Base-by-base conservation (phyloP, 2,797 vertebrate species). In the Clarias pachynema region DNA sequence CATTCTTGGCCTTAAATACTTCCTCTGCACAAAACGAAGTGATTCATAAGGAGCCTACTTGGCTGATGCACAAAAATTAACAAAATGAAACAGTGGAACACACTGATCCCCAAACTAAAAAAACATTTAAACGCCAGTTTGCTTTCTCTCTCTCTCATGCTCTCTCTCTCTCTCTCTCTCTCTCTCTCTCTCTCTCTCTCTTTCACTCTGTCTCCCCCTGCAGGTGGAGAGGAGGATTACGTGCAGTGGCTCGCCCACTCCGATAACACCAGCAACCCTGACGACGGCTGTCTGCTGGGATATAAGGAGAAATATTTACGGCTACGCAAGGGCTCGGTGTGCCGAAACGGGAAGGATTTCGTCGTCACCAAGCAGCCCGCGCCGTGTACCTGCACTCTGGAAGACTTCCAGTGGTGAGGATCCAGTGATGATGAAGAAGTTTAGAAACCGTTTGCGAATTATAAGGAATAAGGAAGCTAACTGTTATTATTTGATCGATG, bases 171-270 rank as follows among this genome's bases (percentile, higher is more conserved):
- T 12, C 26, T 10, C 15, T 57, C 53, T 12, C 15, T 20, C 44
- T 31, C 16, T 29, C n/a, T 29, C 49, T 56, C 24, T 2, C 24
- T 53, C 18, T 2, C 73, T 4, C 15, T 0, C 5, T 37, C 22
- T 12, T 70, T 4, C 83, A 20, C 92, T 56, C 70, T 86, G 31
- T 18, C 84, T 24, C 83, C 34, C 92, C 44, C 83, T 87, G 29
- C 83, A 99, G 98, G 98, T 86, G 93, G 87, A 0, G 95, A 97
- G 37, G 72, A 90, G 0, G 98, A 99, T 91, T 99, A 99, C 53
- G 96, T 96, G 88, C 92, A 95, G 86, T 99, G 98, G 98, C 92
- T 98, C 92, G 96, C 98, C 0, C 98, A 99, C 91, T 98, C 97
- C 7, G 96, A 96, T 83, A 94, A 97, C 88, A 94, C 96, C 78